Conservation (phyloP, 2,888 invertebrate species). For the Drosophila neutralis region DNA sequence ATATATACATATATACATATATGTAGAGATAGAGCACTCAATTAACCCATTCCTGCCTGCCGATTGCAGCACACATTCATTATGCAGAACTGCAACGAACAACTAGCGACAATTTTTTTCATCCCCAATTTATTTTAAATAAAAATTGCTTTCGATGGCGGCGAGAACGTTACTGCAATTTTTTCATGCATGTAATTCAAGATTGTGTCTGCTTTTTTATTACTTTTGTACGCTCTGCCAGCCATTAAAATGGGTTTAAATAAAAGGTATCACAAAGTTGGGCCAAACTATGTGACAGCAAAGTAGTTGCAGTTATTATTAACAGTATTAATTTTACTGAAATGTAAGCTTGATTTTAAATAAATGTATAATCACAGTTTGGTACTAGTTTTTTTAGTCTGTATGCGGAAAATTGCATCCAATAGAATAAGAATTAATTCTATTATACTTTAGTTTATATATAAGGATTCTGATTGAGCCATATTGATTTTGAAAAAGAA, state of each 20-base stretch:
- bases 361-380: neutral
- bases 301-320: neutral
- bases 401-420: neutral
- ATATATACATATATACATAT: neutral
- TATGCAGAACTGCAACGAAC: slow-evolving; percentile 65
- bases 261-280: slow-evolving; percentile 23
- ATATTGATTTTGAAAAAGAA: neutral
- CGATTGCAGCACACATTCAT: slow-evolving; percentile 73
- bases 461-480: neutral
- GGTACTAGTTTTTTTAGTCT: neutral
- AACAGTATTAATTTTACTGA: neutral
- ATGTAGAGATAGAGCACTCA: slow-evolving; percentile 27
- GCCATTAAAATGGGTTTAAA: slow-evolving; percentile 14
- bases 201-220: slow-evolving; percentile 13
- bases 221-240: slow-evolving; percentile 10
- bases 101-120: slow-evolving; percentile 73
- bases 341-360: neutral
- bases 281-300: slow-evolving; percentile 7
- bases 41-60: slow-evolving; percentile 44
- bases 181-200: slow-evolving; percentile 73
- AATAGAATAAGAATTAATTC: neutral
- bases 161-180: slow-evolving; percentile 48
- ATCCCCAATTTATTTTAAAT: slow-evolving; percentile 76
- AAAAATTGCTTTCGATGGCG: slow-evolving; percentile 78
- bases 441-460: neutral